Evolutionary conservation across 1,140 invertebrate genomes (phyloP), one percentile per base, ranked within the genome.

Genomic region (Dufourea novaeangliae): DNA sequence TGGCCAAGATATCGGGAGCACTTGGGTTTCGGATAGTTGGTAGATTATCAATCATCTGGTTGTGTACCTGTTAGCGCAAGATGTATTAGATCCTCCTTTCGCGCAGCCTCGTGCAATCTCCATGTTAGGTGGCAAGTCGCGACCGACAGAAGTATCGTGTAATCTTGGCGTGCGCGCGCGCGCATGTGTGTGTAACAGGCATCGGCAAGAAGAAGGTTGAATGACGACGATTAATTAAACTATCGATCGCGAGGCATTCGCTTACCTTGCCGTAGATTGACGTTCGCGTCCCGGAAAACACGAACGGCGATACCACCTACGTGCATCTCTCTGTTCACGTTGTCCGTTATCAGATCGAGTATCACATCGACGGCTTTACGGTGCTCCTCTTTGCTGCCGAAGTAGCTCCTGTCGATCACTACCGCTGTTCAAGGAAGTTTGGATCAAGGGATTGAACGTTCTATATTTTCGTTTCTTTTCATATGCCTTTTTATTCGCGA

Each of bases 61-160:
- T n/a, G 52, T 46, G 75, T 91, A 94, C 94, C 94, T 87, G 94
- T 94, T 79, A 95, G 92, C 1, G 96, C 95, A 34, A 97, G 93
- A 50, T 96, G 93, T 1, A 96, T 88, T 5, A 96, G 88, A 41
- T 95, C 93, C 82, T 95, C 94, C 22, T 93, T 93, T 80, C 93
- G 89, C 0, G 94, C 93, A 22, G 89, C 87, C 50, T 93, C 91
- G 86, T 94, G 95, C 63, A 96, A 91, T 3, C 92, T 91, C 96
- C 96, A 96, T 0, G 95, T 96, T 76, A 94, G 94, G 29, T 93
- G 84, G 86, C 96, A 97, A 1, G 94, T 94, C 27, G 95, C 93
- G 34, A 96, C 91, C 14, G 95, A 96, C 57, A 97, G 92, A 50
- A 96, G 93, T 41, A 95, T 94, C 64, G 94, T 92, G 80, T 95